Conservation (phyloP, 2,888 invertebrate genomes). For the Steinernema scapterisci region DNA sequence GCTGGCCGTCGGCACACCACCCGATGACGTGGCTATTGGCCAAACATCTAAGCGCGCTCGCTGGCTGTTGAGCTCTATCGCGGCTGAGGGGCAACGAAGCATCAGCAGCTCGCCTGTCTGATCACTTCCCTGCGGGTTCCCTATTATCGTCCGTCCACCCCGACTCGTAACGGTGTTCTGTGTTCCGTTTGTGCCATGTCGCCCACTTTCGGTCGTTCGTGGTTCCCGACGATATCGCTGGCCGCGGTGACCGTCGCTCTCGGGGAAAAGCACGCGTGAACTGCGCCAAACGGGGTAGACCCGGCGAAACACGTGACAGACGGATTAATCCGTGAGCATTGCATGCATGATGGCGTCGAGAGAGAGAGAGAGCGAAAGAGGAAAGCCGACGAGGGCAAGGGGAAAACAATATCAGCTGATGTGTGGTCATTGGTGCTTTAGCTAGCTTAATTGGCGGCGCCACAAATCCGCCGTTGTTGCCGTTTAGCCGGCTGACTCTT, state of each 20-base stretch:
- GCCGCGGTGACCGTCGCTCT: too few species aligned
- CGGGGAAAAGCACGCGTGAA: too few species aligned
- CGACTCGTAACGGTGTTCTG: not conserved
- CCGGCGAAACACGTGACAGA: not conserved
- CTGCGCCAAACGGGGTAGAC: not conserved
- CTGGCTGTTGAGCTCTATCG: constrained; percentile 7
- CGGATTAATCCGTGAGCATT: not conserved
- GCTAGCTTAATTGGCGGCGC: constrained; percentile 26
- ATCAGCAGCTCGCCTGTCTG: not conserved
- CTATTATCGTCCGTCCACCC: not conserved
- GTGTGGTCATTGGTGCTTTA: constrained; percentile 27
- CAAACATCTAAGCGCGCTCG: constrained; percentile 26
- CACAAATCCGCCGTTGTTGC: constrained; percentile 9
- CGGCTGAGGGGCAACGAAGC: not conserved
- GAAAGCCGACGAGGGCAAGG: constrained; percentile 1
- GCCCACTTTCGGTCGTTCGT: not conserved
- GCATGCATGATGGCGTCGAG: constrained; percentile 3
- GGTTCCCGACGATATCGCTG: too few species aligned
- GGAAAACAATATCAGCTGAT: constrained; percentile 32
- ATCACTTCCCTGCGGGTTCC: not conserved
- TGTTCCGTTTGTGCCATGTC: not conserved
- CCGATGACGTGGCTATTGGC: constrained; percentile 31
- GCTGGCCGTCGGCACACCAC: constrained; percentile 28
- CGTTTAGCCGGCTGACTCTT: not conserved
- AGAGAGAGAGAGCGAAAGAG: not conserved